Percentiles rank a stretch among this genome's conserved stretches.
phyloP scores from a whole-genome alignment of 37 sponge, comb jelly and placozoan species.

The Crambe crambe region DNA sequence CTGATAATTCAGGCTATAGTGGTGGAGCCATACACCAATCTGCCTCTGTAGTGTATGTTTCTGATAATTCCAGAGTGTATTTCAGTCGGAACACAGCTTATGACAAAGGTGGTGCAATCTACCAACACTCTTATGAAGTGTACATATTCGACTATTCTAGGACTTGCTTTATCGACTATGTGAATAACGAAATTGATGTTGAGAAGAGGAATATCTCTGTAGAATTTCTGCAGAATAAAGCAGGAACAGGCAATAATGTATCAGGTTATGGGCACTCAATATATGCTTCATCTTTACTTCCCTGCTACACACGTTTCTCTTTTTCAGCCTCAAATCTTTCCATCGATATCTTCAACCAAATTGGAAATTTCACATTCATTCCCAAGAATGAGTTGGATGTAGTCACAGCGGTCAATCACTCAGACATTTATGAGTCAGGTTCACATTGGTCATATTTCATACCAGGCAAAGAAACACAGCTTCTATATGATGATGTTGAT shows the following conservation, averaged over 20 bases:
- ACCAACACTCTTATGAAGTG: background rate
- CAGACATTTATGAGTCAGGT: no score
- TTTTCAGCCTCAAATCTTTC: background rate
- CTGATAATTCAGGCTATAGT: background rate
- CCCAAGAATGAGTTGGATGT: no score
- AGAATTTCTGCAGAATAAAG: background rate
- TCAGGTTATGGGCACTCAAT: background rate
- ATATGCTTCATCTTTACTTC: background rate
- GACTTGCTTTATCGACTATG: slow-evolving; percentile 14
- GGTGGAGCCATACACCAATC: slow-evolving; percentile 8
- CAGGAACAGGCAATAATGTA: background rate
- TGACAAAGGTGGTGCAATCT: background rate
- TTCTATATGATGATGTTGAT: no score
- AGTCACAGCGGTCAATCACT: no score
- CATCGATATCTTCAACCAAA: background rate
- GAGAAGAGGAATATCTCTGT: background rate
- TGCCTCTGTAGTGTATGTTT: background rate
- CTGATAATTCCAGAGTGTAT: background rate
- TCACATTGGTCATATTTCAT: no score
- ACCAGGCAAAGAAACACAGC: no score
- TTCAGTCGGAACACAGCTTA: background rate
- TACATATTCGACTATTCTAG: background rate
- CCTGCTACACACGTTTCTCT: background rate
- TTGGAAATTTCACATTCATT: no score
- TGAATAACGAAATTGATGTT: no score